Evolutionary conservation across 1,140 invertebrate species (phyloP), one percentile per base, ranked within the genome.

Genomic region (Drosophila pandora): DNA sequence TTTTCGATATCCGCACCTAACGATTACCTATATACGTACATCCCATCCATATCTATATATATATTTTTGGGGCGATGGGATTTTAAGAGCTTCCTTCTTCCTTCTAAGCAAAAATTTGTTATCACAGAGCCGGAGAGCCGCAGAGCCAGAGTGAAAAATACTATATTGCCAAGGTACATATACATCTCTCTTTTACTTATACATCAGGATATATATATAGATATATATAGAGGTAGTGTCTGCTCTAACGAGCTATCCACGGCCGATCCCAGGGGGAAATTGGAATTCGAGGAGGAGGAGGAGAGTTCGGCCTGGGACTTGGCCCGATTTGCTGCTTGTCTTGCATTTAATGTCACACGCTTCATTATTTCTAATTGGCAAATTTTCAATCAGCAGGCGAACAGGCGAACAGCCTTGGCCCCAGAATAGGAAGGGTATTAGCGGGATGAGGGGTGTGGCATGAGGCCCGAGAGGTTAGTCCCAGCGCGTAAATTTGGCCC

Each of bases 291-390:
- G 8, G n/a, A 21, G 12, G 21, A 17, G 41, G n/a, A 43, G 41
- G n/a, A 17, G 13, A 13, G 17, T 6, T 1, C 7, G 5, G 17
- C 17, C 17, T 17, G 17, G 73, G 73, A 75, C 73, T 45, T 70
- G 64, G 63, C 54, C 71, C 81, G 82, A 80, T 85, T 87, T 81
- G 73, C 74, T 78, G 82, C 82, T 88, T 88, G 83, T 83, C 83
- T 88, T 88, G 83, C 83, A 88, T 88, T 88, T 88, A 88, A 88
- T 88, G 83, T 83, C 83, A 88, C 83, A 88, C 83, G 83, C 83
- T 88, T 88, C 83, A 88, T 88, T 88, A 88, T 88, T 88, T 88
- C 83, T 88, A 88, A 88, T 88, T 88, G 83, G 83, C 83, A 88
- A 88, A 88, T 88, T 88, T 88, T 88, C 83, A 88, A 88, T 87